A percentile compares a stretch with the other conserved stretches of the same genome.
These are phyloP conservation scores for Drosophila novamexicana DNA, from an alignment of 1,140 invertebrate species.

Conservation along the genomic window DNA sequence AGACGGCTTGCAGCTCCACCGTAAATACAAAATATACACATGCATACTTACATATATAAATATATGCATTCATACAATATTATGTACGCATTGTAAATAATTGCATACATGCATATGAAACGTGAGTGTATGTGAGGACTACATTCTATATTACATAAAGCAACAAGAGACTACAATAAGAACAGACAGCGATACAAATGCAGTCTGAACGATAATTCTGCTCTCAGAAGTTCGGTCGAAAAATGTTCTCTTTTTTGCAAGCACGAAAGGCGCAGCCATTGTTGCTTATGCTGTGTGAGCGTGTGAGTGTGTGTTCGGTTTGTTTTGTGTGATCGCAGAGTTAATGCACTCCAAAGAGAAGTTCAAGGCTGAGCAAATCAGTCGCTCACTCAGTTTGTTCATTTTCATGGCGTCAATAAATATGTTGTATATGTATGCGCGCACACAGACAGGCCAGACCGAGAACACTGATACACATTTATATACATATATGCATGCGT, in stretches of 20 bases:
- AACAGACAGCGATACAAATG: constrained; percentile 59
- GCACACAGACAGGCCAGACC: background rate
- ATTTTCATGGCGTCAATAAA: constrained; percentile 61
- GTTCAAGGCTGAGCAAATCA: constrained; percentile 84
- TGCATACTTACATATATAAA: background rate
- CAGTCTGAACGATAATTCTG: constrained; percentile 48
- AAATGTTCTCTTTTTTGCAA: constrained; percentile 54
- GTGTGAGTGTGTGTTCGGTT: constrained; percentile 29
- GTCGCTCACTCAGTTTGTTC: constrained; percentile 69
- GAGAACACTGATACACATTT: too few relatives aligned
- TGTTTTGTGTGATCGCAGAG: constrained; percentile 60
- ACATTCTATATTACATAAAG: constrained; percentile 78
- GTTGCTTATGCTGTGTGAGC: constrained; percentile 21
- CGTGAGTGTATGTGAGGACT: constrained; percentile 39
- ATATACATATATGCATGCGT: too few relatives aligned
- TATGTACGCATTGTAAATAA: background rate
- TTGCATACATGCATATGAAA: background rate
- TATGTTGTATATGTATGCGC: constrained; percentile 8
- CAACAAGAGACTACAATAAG: constrained; percentile 45
- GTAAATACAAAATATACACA: constrained; percentile 36
- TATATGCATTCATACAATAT: background rate
- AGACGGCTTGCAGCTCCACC: constrained; percentile 12
- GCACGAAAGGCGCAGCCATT: constrained; percentile 42
- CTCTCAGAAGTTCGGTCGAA: constrained; percentile 34
- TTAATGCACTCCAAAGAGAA: constrained; percentile 82